Base-by-base conservation (phyloP, 2,797 vertebrate genomes). In the Bothrops alternatus region DNA sequence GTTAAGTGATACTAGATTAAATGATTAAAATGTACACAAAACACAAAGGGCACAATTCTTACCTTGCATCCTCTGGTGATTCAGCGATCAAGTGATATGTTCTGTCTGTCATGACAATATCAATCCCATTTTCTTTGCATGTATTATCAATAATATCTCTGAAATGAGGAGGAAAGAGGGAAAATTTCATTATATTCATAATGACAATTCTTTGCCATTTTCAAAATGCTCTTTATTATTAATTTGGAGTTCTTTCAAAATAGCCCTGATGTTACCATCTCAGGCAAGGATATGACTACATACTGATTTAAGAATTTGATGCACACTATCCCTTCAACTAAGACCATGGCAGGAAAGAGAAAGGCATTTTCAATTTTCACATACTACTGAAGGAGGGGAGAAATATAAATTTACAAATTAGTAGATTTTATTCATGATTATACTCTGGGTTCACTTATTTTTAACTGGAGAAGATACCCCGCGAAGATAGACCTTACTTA, bases 21-120 rank as follows among this genome's bases (percentile, higher is more conserved):
- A 86, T 90, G 25, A 88, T 86, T 1, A 2, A 3, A 14, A 63
- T 0, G 6, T 91, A 53, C 0, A 56, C 87, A 60, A 60, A 90
- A 42, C 3, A 16, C 0, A 28, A 28, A 63, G 20, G 1, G 50
- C 56, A 32, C 57, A 16, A 11, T 3, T 57, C 96, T 95, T 95
- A 98, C 99, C 99, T 99, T 96, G 99, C 99, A 13, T 99, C 99
- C 94, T 99, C 99, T 0, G 99, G 98, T 11, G 98, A 98, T 92
- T 99, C 99, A 0, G 99, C 99, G 32, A 99, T 99, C 95, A 99
- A 98, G 50, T 99, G 99, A 96, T 98, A 99, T 1, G 98, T 99
- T 91, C 99, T 98, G 18, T 98, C 98, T 0, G 97, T 96, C 98
- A 99, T 98, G 85, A 99, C 96, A 4, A 99, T 98, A 91, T 99